Conservation (phyloP, 2,113 vertebrate genomes). For the Neopipo cinnamomea region DNA sequence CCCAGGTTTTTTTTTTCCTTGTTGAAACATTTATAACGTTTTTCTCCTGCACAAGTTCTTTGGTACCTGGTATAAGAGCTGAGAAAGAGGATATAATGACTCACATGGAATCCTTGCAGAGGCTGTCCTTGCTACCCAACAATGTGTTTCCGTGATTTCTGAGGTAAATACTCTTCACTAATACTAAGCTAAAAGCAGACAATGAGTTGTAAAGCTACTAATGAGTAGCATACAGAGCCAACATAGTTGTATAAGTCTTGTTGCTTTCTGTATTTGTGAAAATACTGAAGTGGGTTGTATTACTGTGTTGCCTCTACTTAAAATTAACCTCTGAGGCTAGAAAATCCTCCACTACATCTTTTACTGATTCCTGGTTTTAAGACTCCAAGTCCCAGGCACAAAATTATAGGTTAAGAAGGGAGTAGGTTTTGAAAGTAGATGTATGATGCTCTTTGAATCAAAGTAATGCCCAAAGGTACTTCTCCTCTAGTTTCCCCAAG, state of each 20-base stretch:
- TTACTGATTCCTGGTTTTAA: not conserved
- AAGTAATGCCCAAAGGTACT: not conserved
- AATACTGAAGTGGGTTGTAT: not conserved
- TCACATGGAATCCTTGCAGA: not conserved
- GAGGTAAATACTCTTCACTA: not conserved
- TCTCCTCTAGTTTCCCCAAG: not conserved
- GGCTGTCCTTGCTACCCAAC: not conserved
- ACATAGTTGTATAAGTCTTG: not conserved
- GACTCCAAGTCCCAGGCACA: not conserved
- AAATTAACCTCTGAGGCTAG: not conserved
- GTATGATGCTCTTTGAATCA: not conserved
- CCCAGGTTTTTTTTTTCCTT: not conserved
- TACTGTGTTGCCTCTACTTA: not conserved
- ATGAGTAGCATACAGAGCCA: not conserved
- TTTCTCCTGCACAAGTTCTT: not conserved
- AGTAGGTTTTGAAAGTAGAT: not conserved
- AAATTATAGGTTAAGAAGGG: not conserved
- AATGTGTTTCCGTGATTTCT: rapidly evolving
- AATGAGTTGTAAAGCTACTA: not conserved
- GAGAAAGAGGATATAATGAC: not conserved
- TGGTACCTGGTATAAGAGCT: not conserved
- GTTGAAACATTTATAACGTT: not conserved
- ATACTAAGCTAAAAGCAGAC: not conserved
- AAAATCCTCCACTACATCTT: not conserved
- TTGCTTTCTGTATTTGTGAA: not conserved